Percentiles rank a stretch among this genome's conserved stretches.
These are phyloP conservation scores for Tipula vernalis DNA, from an alignment of 2,888 invertebrate genomes.

Conservation along the genomic window DNA sequence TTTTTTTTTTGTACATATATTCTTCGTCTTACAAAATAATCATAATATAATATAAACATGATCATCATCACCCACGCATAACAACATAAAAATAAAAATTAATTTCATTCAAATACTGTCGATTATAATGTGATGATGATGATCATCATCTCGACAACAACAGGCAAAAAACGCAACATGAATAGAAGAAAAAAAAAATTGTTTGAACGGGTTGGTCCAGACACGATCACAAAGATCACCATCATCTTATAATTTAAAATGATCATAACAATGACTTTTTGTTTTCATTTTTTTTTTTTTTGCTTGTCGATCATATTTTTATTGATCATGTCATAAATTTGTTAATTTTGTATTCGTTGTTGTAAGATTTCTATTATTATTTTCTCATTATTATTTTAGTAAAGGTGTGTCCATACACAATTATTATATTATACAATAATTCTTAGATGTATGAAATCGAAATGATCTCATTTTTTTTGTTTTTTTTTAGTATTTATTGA, in stretches of 20 bases:
- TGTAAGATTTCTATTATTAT: not conserved
- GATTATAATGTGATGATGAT: not conserved
- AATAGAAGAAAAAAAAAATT: not conserved
- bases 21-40: not conserved
- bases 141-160: not conserved
- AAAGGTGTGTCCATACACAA: not conserved
- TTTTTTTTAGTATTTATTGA: not conserved
- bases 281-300: not conserved
- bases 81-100: not conserved
- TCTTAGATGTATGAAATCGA: not conserved
- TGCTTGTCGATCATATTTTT: slow-evolving; percentile 4
- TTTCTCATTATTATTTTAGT: too few species aligned
- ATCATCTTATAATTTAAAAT: not conserved
- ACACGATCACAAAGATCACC: not conserved
- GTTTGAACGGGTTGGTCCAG: not conserved
- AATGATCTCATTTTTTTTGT: not conserved
- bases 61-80: not conserved
- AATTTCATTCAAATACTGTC: not conserved
- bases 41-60: not conserved
- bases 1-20: not conserved
- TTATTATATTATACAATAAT: not conserved
- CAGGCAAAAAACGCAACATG: not conserved
- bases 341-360: not conserved
- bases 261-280: not conserved
- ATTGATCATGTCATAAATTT: slow-evolving; percentile 4